Evolutionary conservation across 2,113 vertebrate species (phyloP).

Genomic region (Syngnathus scovelli): DNA sequence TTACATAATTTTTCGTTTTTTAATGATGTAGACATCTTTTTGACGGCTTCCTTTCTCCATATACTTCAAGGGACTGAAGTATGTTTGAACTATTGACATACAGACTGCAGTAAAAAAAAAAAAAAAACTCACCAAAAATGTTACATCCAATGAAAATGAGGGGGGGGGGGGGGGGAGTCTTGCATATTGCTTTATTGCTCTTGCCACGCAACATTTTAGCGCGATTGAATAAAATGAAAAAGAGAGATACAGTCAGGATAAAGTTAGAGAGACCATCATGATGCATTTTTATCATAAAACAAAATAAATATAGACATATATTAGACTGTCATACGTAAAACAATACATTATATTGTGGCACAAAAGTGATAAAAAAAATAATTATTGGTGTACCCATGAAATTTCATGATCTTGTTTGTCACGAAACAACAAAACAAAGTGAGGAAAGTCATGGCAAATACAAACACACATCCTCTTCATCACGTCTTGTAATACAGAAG

Average conservation of each 20-base stretch:
- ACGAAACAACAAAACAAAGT: not conserved
- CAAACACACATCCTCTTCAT: not conserved
- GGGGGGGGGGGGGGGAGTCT: no score
- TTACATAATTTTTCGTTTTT: not conserved
- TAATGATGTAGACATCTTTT: no score
- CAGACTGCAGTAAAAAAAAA: not conserved
- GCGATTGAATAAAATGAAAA: constrained; percentile 4
- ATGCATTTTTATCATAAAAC: not conserved
- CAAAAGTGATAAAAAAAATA: not conserved
- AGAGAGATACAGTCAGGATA: not conserved
- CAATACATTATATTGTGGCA: not conserved
- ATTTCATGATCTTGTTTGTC: not conserved
- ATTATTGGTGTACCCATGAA: not conserved
- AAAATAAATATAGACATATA: not conserved
- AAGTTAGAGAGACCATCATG: not conserved
- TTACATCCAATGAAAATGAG: not conserved
- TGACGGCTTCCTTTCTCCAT: no score
- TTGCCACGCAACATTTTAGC: not conserved
- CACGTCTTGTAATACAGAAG: not conserved
- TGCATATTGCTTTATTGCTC: not conserved
- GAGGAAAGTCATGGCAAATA: no score
- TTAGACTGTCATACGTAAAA: not conserved
- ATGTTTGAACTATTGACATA: not conserved
- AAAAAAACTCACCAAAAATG: not conserved
- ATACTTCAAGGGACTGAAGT: not conserved